Evolutionary conservation across 2,888 invertebrate species (phyloP).

Genomic region (Parthenolecanium corni): DNA sequence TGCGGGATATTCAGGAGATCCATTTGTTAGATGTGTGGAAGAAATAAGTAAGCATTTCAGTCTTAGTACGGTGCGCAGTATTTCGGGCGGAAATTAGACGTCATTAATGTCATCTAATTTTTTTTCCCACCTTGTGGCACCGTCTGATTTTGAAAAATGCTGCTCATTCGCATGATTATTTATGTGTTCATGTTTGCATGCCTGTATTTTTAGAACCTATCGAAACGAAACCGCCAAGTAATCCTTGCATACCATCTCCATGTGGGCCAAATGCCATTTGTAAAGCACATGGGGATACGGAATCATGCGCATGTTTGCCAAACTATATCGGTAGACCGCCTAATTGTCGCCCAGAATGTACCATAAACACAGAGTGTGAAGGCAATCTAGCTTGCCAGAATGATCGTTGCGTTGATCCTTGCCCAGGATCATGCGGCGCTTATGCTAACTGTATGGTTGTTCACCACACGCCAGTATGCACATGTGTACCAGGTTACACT

Average conservation of each 20-base stretch:
- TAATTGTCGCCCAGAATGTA: constrained; percentile 55
- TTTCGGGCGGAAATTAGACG: neutral
- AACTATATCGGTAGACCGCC: constrained; percentile 51
- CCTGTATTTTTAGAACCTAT: constrained; percentile 27
- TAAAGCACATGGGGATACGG: constrained; percentile 39
- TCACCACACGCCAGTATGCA: constrained; percentile 44
- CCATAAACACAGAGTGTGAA: constrained; percentile 45
- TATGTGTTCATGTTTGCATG: neutral
- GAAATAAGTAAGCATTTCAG: constrained; percentile 35
- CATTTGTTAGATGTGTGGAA: constrained; percentile 53
- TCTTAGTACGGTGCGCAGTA: neutral
- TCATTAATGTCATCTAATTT: neutral
- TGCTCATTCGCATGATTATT: neutral
- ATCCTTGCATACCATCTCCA: constrained; percentile 66
- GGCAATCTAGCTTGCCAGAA: constrained; percentile 45
- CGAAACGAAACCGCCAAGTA: constrained; percentile 38
- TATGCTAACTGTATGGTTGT: constrained; percentile 52
- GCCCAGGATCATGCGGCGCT: constrained; percentile 55
- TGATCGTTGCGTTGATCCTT: constrained; percentile 48
- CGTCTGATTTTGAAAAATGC: neutral
- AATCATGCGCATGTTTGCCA: constrained; percentile 46
- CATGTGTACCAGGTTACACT: constrained; percentile 45
- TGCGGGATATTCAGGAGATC: constrained; percentile 57
- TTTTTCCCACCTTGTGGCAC: neutral
- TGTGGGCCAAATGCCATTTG: constrained; percentile 49